Evolutionary conservation across 92 coral and sea anemone species (phyloP).

Genomic region (Phenganax subtilis): DNA sequence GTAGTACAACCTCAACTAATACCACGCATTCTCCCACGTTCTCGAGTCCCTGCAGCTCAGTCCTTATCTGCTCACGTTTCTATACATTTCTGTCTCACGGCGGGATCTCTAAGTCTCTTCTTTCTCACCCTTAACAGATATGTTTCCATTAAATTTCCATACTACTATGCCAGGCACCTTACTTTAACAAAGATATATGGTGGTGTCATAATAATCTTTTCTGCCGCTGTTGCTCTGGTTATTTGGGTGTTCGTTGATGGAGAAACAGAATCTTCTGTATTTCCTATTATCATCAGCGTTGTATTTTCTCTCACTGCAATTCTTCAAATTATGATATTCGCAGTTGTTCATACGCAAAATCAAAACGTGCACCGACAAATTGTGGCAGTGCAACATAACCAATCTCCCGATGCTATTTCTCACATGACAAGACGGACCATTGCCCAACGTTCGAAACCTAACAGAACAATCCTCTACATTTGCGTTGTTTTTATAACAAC

Average conservation of each 20-base stretch:
- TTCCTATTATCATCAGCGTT: constrained; percentile 12
- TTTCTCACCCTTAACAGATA: constrained; percentile 10
- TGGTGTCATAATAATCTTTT: not conserved
- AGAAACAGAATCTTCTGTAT: not conserved
- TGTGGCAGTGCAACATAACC: constrained; percentile 20
- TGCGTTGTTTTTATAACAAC: constrained; percentile 11
- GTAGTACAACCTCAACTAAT: constrained; percentile 20
- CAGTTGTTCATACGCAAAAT: constrained; percentile 6
- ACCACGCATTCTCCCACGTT: constrained; percentile 15
- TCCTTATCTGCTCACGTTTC: not conserved
- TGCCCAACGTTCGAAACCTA: constrained; percentile 2
- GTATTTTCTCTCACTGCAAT: not conserved
- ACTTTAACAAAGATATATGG: not conserved
- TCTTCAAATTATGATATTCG: constrained; percentile 10
- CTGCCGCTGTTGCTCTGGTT: not conserved
- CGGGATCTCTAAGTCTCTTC: constrained; percentile 28
- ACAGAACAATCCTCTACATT: constrained; percentile 19
- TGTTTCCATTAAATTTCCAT: constrained; percentile 8
- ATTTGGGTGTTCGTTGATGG: not conserved
- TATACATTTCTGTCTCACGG: constrained; percentile 13
- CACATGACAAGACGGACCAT: constrained; percentile 3
- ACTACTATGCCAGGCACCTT: constrained; percentile 5
- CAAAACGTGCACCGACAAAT: constrained; percentile 13
- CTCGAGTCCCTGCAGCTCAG: not conserved
- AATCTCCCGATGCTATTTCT: not conserved